Conservation (phyloP, 2,888 invertebrate genomes). For the Hololepta plana region DNA sequence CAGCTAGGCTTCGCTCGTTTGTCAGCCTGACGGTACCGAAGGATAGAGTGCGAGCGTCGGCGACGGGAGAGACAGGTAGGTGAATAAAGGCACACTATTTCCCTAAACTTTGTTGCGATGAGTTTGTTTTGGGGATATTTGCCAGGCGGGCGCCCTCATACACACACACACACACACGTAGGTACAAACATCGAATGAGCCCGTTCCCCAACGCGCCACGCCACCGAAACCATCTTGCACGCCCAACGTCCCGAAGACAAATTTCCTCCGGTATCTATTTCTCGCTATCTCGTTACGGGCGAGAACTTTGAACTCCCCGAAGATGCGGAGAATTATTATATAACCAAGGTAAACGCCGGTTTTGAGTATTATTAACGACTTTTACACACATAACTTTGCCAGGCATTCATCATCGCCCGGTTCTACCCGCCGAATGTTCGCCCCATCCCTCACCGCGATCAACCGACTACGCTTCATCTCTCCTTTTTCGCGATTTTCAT, state of each 20-base stretch:
- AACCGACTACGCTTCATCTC: too few species aligned
- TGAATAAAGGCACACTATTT: constrained; percentile 15
- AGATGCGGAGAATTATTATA: constrained; percentile 26
- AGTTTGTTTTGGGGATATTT: constrained; percentile 16
- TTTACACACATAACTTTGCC: constrained; percentile 28
- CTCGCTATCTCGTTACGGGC: constrained; percentile 23
- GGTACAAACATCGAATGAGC: not conserved
- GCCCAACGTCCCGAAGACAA: constrained; percentile 18
- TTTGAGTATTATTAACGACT: constrained; percentile 30
- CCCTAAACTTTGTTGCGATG: constrained; percentile 14
- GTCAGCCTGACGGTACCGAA: constrained; percentile 15
- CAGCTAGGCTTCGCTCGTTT: constrained; percentile 17
- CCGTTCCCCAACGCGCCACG: constrained; percentile 1
- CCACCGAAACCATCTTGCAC: not conserved
- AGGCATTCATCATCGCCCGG: constrained; percentile 24
- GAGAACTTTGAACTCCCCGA: constrained; percentile 25
- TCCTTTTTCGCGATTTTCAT: too few species aligned
- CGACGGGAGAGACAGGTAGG: too few species aligned
- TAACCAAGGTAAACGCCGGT: constrained; percentile 24
- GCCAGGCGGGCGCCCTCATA: constrained; percentile 14
- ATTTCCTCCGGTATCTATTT: constrained; percentile 24
- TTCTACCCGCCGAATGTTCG: too few species aligned
- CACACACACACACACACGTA: constrained; percentile 6
- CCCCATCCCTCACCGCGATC: too few species aligned
- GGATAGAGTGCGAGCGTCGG: too few species aligned